A percentile compares a stretch with the other conserved stretches of the same genome.
Evolutionary conservation across 2,888 invertebrate species (phyloP).

Genomic region (Drosophila acutilabella): DNA sequence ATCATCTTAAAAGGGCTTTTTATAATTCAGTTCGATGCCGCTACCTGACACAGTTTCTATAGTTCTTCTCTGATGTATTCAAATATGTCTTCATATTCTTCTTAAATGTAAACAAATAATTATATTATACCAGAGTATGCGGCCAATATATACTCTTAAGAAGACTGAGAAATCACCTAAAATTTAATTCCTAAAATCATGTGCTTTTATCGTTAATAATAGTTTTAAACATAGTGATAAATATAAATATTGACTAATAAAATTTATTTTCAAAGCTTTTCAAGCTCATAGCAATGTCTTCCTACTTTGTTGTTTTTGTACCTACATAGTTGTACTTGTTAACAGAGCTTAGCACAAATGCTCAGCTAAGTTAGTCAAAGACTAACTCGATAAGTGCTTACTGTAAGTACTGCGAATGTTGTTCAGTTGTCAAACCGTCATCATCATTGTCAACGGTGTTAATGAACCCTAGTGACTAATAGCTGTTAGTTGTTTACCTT

Average conservation of each 20-base stretch:
- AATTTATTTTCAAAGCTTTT: too few relatives aligned
- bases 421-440: conserved; percentile 56
- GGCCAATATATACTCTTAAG: background rate
- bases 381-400: background rate
- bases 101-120: conserved; percentile 51
- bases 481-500: conserved; percentile 55
- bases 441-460: conserved; percentile 49
- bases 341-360: conserved; percentile 6
- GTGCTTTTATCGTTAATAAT: too few relatives aligned
- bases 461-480: conserved; percentile 70
- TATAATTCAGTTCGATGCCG: conserved; percentile 29
- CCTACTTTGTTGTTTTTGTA: too few relatives aligned
- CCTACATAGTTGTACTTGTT: conserved; percentile 1
- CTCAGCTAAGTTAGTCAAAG: background rate
- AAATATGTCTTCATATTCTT: conserved; percentile 12
- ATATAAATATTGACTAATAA: too few relatives aligned
- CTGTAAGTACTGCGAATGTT: conserved; percentile 14
- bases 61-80: conserved; percentile 10
- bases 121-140: conserved; percentile 10
- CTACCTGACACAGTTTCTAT: conserved; percentile 54
- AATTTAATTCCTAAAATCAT: too few relatives aligned
- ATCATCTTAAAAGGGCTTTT: conserved; percentile 22
- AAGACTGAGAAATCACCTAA: too few relatives aligned
- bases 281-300: too few relatives aligned
- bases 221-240: too few relatives aligned